Base-by-base conservation (phyloP, 1,140 invertebrate species). In the Cotesia typhae region DNA sequence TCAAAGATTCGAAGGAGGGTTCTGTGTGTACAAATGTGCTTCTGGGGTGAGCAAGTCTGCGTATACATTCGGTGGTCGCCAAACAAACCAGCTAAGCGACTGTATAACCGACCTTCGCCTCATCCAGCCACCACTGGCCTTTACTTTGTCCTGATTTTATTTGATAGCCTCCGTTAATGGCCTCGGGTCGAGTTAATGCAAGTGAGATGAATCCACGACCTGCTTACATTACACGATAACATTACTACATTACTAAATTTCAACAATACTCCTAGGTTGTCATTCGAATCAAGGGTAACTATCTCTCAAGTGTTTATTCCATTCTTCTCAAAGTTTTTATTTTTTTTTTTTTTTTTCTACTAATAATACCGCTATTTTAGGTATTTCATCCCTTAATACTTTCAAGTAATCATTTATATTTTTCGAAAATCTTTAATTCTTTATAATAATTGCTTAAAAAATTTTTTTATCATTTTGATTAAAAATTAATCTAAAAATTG, bases 161-260 rank as follows among this genome's bases (percentile, higher is more conserved):
- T 84, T 80, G 74, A 83, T 82, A 78, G 76, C 37, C 78, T 84
- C 85, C 85, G 86, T 87, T 86, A 87, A 85, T 64, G 82, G 82
- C 82, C 78, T 86, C 83, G 76, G 70, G 82, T 87, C 85, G 86
- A 84, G 82, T 77, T 72, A 78, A 75, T 75, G 74, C 65, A 72
- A 67, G 60, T 67, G 68, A 68, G 78, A 69, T 60, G 51, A 74
- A 61, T 73, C 55, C 61, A 74, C 55, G 60, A 61, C 28, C 60
- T 37, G 41, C 52, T 35, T 17, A 17, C 55, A 60, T 7, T 47
- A 47, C 41, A 47, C 10, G 10, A 47, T 7, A 9, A 47, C 41
- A 47, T 47, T 47, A 47, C 41, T 47, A 47, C 41, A 9, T 47
- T 10, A 47, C 5, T 28, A 28, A 28, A 28, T 28, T 28, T 28